Evolutionary conservation across 2,113 vertebrate genomes (phyloP).

Genomic region (Camarhynchus parvulus): DNA sequence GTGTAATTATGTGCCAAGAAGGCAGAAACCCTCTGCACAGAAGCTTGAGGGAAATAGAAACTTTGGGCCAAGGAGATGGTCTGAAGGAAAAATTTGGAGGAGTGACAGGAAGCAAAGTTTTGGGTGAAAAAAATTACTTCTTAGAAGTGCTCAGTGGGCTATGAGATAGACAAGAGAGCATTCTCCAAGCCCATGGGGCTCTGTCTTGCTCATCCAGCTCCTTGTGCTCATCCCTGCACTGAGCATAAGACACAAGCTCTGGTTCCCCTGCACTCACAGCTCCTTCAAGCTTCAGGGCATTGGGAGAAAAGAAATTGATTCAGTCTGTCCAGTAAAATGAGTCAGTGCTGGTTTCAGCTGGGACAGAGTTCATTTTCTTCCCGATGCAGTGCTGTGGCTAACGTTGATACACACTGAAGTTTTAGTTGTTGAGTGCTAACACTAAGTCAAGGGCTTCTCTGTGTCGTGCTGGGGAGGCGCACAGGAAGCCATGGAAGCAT

Average conservation of each 20-base stretch:
- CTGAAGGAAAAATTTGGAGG: background rate
- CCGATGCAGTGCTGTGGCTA: background rate
- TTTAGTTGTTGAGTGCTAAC: background rate
- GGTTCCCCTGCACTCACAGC: accelerated
- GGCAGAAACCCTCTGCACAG: background rate
- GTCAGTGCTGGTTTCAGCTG: background rate
- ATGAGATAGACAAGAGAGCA: background rate
- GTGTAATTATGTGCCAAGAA: background rate
- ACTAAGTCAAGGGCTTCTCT: background rate
- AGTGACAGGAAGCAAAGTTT: background rate
- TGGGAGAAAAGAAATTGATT: background rate
- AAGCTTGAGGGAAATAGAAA: background rate
- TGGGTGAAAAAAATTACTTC: background rate
- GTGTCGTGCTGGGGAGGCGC: background rate
- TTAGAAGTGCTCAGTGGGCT: background rate
- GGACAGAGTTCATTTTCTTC: background rate
- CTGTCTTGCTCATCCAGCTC: background rate
- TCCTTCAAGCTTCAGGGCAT: background rate
- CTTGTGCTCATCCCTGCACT: background rate
- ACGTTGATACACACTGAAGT: background rate
- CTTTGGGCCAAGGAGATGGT: background rate
- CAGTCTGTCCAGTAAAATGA: background rate
- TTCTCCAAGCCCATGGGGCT: background rate
- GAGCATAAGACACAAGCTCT: accelerated
- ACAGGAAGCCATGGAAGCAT: background rate